Evolutionary conservation across 2,888 invertebrate genomes (phyloP).

Genomic region (Acronicta psi): DNA sequence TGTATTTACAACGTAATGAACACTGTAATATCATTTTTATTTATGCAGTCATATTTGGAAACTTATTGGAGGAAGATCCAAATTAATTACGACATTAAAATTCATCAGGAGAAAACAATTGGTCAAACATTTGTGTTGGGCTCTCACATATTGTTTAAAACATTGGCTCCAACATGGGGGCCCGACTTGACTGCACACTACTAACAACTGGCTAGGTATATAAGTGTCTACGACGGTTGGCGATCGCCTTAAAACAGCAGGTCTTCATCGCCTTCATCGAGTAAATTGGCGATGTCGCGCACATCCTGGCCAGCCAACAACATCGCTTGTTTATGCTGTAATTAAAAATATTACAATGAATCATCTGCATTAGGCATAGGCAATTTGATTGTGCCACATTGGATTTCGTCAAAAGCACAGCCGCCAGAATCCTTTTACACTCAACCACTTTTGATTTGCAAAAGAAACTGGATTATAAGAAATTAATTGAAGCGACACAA

Average conservation of each 20-base stretch:
- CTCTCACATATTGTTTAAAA: conserved; percentile 10
- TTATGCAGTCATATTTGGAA: conserved; percentile 71
- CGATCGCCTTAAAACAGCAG: conserved; percentile 92
- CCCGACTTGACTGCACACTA: conserved; percentile 70
- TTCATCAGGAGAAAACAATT: neutral
- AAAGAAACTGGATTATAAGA: too few species aligned
- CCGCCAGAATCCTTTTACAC: neutral
- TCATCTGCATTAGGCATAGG: too few species aligned
- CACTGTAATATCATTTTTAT: conserved; percentile 80
- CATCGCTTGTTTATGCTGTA: conserved; percentile 72
- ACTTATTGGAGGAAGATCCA: conserved; percentile 15
- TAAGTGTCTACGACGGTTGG: conserved; percentile 49
- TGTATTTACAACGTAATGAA: conserved; percentile 81
- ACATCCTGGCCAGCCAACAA: conserved; percentile 67
- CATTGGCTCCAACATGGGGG: conserved; percentile 15
- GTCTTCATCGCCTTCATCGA: conserved; percentile 97
- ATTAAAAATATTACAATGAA: conserved; percentile 23
- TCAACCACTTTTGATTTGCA: too few species aligned
- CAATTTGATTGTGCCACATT: too few species aligned
- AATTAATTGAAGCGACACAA: too few species aligned
- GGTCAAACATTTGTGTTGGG: conserved; percentile 16
- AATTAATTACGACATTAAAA: conserved; percentile 2
- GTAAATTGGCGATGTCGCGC: conserved; percentile 90
- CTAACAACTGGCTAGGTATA: conserved; percentile 66
- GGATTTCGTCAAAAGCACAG: neutral